phyloP scores from a whole-genome alignment of 2,888 invertebrate species.

The Eilema griseolum region DNA sequence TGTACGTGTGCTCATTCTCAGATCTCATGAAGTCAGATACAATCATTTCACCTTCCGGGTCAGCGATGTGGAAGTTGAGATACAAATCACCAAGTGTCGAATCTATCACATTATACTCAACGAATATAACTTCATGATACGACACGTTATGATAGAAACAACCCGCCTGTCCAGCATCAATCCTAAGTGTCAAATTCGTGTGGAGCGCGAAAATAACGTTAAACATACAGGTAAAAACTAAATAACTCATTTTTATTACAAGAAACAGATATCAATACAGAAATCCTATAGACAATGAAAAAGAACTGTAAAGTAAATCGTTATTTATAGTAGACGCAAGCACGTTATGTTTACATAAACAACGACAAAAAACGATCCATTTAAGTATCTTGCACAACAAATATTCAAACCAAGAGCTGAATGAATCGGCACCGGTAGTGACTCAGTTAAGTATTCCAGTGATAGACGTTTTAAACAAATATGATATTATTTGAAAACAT shows the following conservation, averaged over 20 bases:
- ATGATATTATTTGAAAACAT: not conserved
- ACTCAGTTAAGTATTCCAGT: not conserved
- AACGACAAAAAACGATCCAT: not conserved
- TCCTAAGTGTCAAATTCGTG: constrained; percentile 10
- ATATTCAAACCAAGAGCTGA: not conserved
- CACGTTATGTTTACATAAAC: constrained; percentile 9
- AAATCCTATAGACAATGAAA: not conserved
- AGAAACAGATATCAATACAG: not conserved
- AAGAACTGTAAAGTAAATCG: not conserved
- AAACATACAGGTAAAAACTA: constrained; percentile 7
- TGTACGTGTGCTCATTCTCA: constrained; percentile 11
- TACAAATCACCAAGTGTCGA: constrained; percentile 7
- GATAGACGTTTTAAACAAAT: not conserved
- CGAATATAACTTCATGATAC: constrained; percentile 1
- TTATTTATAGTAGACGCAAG: constrained; percentile 5
- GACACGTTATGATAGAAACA: constrained; percentile 15
- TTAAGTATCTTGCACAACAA: not conserved
- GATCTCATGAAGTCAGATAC: constrained; percentile 13
- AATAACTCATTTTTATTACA: constrained; percentile 1
- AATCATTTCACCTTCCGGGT: constrained; percentile 10
- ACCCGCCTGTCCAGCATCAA: constrained; percentile 5
- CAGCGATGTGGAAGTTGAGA: constrained; percentile 11
- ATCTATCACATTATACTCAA: constrained; percentile 17
- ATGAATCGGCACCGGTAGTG: not conserved
- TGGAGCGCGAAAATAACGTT: constrained; percentile 4